These are phyloP conservation scores for Neogale vison DNA, from an alignment of 2,113 vertebrate genomes.

Conservation along the genomic window DNA sequence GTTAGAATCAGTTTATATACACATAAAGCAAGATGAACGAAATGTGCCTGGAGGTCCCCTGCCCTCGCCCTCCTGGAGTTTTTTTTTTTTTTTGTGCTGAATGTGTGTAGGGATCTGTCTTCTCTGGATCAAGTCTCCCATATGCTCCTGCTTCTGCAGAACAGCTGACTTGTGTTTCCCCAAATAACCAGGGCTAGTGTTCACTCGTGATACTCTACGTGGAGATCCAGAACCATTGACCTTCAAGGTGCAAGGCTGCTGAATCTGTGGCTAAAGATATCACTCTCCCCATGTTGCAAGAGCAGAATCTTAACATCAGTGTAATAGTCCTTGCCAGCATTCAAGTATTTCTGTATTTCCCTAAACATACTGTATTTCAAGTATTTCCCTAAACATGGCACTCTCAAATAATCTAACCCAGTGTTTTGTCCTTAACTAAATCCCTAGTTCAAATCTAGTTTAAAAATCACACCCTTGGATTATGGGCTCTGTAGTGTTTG, in stretches of 20 bases:
- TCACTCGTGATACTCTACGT: neutral
- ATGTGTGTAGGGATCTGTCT: neutral
- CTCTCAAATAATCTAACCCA: neutral
- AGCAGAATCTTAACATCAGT: neutral
- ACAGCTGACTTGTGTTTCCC: neutral
- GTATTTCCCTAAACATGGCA: neutral
- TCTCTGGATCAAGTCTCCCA: neutral
- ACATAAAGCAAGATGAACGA: neutral
- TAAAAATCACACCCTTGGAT: neutral
- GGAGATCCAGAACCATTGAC: neutral
- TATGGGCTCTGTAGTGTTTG: neutral
- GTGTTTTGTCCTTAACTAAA: constrained; percentile 18
- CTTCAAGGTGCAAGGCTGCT: neutral
- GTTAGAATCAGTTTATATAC: neutral
- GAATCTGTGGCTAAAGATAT: neutral
- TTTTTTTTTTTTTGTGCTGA: neutral
- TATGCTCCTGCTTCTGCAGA: neutral
- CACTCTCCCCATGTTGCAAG: neutral
- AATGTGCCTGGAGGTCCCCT: neutral
- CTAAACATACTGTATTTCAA: neutral
- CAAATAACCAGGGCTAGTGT: neutral
- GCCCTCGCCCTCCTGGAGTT: neutral
- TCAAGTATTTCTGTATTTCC: neutral
- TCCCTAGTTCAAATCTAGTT: neutral
- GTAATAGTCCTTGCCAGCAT: neutral